These are phyloP conservation scores for Camponotus floridanus DNA, from an alignment of 1,140 invertebrate genomes.

Conservation along the genomic window DNA sequence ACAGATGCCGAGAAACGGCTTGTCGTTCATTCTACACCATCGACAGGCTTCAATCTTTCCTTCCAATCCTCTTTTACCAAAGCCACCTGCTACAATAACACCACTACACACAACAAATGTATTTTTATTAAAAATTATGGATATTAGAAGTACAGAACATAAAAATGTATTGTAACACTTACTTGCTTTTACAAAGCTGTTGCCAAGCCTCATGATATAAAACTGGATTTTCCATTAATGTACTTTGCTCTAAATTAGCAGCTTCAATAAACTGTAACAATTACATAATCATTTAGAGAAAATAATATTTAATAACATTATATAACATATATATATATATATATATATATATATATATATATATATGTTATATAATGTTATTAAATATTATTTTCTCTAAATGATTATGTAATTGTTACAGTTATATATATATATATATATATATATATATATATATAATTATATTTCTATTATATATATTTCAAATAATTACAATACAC, in stretches of 20 bases:
- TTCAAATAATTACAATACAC: conserved; percentile 29
- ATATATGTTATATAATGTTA: background rate
- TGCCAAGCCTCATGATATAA: conserved; percentile 98
- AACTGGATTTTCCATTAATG: conserved; percentile 91
- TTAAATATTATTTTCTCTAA: background rate
- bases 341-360: no score
- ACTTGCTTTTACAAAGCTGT: conserved; percentile 95
- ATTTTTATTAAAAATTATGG: conserved; percentile 4
- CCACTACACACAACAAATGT: conserved; percentile 88
- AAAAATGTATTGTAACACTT: conserved; percentile 82
- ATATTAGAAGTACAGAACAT: background rate
- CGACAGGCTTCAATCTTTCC: conserved; percentile 98
- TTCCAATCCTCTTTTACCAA: conserved; percentile 97
- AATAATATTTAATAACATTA: background rate
- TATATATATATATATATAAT: no score
- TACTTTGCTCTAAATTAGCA: conserved; percentile 93
- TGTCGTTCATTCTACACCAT: conserved; percentile 96
- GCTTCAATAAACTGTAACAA: conserved; percentile 94
- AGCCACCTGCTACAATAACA: conserved; percentile 98
- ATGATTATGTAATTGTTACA: conserved; percentile 82
- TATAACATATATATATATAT: background rate
- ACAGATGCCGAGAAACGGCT: conserved; percentile 98
- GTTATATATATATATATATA: conserved; percentile 84
- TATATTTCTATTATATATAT: background rate
- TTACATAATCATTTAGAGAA: conserved; percentile 13